Base-by-base conservation (phyloP, 1,140 invertebrate species). In the Oryzaephilus surinamensis region DNA sequence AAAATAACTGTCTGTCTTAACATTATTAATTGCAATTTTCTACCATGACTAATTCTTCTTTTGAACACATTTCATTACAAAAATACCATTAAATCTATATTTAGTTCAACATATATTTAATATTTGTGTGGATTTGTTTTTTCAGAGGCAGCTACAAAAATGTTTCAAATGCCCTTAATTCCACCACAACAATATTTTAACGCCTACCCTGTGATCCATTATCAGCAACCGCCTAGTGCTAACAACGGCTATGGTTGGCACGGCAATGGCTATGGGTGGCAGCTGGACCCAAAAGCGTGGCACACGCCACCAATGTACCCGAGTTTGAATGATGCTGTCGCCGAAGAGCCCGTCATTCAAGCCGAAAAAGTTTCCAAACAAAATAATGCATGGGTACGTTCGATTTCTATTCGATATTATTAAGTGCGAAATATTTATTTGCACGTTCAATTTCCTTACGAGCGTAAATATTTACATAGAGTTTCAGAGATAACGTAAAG, bases 191-290 rank as follows among this genome's bases (percentile, higher is more conserved):
- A 61, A 28, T 61, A 61, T 37, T 32, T 44, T 18, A 58, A 55
- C 27, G 59, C 59, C 0, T 61, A 60, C 40, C 59, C 59, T 6
- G 36, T 44, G 8, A 49, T 61, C 17, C 46, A 53, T 16, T 60
- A 58, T 32, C 48, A 55, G 11, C 54, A 57, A 48, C 57, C 55
- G 5, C 59, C 59, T 5, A 43, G 52, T 30, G 57, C 57, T 19
- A 32, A 45, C 15, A 61, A 61, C 33, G 59, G 59, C 21, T 61
- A 61, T 32, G 59, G 59, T 13, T 61, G 59, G 59, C 48, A 52
- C 41, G 59, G 59, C 20, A 60, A 60, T 39, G 59, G 59, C 3
- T 61, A 57, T 38, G 59, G 59, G 21, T 61, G 57, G 57, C 59
- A 61, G 41, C 30, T 54, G 4, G 54, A 60, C 41, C 56, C 55